Conservation (phyloP, 2,797 vertebrate species). For the Loriculus beryllinus region DNA sequence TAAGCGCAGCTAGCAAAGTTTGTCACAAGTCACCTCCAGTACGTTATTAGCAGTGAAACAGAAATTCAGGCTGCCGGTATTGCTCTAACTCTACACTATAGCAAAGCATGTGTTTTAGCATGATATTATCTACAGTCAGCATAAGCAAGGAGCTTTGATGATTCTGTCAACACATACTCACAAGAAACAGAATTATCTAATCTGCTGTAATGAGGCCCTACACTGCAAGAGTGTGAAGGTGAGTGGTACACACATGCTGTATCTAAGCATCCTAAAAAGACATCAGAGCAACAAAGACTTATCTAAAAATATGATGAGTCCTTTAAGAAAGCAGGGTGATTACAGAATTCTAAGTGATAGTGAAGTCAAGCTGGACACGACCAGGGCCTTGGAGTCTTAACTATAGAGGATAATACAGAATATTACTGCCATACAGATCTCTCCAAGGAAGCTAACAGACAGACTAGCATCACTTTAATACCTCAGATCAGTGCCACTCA, state of each 20-base stretch:
- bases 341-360: background rate
- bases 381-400: background rate
- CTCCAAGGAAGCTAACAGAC: background rate
- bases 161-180: background rate
- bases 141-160: background rate
- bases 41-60: background rate
- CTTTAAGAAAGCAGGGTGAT: accelerated
- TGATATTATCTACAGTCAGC: background rate
- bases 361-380: background rate
- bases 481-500: background rate
- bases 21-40: background rate
- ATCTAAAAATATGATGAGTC: background rate
- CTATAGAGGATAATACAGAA: background rate
- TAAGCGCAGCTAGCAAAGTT: background rate
- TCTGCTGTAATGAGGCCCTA: background rate
- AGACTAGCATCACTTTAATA: background rate
- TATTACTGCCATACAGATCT: background rate
- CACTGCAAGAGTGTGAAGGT: background rate
- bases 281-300: background rate
- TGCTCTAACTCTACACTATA: background rate
- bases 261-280: background rate
- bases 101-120: background rate
- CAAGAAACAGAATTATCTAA: background rate
- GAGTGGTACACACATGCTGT: background rate
- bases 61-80: background rate